Conservation (phyloP, 2,797 vertebrate species). For the Anguilla marmorata region DNA sequence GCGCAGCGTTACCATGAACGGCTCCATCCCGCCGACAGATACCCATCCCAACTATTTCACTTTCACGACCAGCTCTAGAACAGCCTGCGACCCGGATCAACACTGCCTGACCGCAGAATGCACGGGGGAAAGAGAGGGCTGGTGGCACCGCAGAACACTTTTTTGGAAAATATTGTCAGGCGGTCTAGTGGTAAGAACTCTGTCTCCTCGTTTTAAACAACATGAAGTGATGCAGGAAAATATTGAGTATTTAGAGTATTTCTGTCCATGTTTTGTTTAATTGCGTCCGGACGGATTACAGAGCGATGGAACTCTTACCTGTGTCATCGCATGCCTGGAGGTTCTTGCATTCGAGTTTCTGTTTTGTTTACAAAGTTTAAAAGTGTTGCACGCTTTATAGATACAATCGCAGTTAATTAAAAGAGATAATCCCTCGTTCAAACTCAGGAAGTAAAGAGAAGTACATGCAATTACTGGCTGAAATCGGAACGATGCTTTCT, state of each 20-base stretch:
- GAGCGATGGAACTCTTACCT: background rate
- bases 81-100: conserved; percentile 68
- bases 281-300: too few relatives aligned
- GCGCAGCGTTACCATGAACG: conserved; percentile 82
- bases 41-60: conserved; percentile 50
- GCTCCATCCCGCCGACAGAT: conserved; percentile 72
- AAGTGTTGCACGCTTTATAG: background rate
- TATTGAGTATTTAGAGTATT: background rate
- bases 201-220: conserved; percentile 16
- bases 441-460: background rate
- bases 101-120: conserved; percentile 79
- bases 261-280: background rate
- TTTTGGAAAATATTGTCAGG: conserved; percentile 91
- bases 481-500: background rate
- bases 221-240: background rate
- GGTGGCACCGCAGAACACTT: conserved; percentile 94
- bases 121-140: conserved; percentile 93
- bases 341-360: background rate
- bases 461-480: background rate
- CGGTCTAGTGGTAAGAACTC: conserved; percentile 85
- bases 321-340: background rate
- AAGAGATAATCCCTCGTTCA: background rate
- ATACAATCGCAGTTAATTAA: background rate
- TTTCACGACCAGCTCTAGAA: conserved; percentile 53
- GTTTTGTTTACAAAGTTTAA: conserved; percentile 1